Conservation (phyloP, 2,113 vertebrate species). For the Xiphophorus couchianus region DNA sequence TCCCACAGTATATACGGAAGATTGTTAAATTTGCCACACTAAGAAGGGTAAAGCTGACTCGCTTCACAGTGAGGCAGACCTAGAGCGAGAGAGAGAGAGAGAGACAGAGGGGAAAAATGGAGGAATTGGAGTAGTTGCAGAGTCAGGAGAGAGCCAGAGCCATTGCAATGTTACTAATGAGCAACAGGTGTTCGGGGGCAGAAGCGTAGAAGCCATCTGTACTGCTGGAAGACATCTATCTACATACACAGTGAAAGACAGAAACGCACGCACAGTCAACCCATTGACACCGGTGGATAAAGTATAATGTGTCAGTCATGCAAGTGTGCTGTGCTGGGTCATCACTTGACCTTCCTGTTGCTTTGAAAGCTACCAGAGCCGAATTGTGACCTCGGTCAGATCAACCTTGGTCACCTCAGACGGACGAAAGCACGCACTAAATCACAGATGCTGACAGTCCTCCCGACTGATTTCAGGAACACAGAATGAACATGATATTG, state of each 20-base stretch:
- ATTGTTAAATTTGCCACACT: constrained; percentile 73
- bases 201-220: constrained; percentile 66
- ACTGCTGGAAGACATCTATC: constrained; percentile 56
- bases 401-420: constrained; percentile 50
- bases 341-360: constrained; percentile 66
- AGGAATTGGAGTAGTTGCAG: constrained; percentile 25
- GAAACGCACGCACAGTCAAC: constrained; percentile 62
- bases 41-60: constrained; percentile 21
- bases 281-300: constrained; percentile 65
- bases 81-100: constrained; percentile 25
- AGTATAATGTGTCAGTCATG: constrained; percentile 65
- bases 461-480: neutral
- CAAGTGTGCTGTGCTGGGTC: constrained; percentile 56
- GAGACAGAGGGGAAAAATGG: neutral
- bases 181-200: constrained; percentile 73
- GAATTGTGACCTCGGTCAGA: constrained; percentile 51
- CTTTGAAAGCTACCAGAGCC: constrained; percentile 67
- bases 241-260: constrained; percentile 50
- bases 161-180: constrained; percentile 75
- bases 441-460: constrained; percentile 24
- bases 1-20: constrained; percentile 60
- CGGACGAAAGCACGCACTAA: constrained; percentile 38
- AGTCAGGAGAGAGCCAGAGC: constrained; percentile 56
- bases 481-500: constrained; percentile 9
- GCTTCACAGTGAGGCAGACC: constrained; percentile 27